A percentile compares a stretch with the other conserved stretches of the same genome.
Evolutionary conservation across 2,888 invertebrate species (phyloP).

Genomic region (Drosophila anomelani): DNA sequence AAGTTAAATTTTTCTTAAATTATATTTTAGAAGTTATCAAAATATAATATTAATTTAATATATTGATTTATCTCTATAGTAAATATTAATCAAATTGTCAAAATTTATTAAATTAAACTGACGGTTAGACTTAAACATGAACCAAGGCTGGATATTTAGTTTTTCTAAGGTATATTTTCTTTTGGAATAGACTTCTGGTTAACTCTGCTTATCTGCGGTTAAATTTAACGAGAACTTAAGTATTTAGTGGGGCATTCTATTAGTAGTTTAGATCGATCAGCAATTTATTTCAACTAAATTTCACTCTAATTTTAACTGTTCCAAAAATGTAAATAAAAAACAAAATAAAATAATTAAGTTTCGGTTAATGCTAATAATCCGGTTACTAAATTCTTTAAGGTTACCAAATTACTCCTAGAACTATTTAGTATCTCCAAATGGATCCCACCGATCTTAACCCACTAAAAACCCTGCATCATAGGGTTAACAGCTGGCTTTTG

Average conservation of each 20-base stretch:
- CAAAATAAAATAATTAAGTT: neutral
- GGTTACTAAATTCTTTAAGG: neutral
- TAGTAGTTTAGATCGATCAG: accelerated
- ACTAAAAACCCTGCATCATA: no score
- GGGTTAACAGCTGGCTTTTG: constrained; percentile 36
- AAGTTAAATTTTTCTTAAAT: neutral
- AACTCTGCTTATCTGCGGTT: neutral
- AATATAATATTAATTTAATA: neutral
- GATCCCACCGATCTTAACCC: neutral
- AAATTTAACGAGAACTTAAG: neutral
- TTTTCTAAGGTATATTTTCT: neutral
- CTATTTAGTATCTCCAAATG: no score
- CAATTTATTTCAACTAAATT: neutral
- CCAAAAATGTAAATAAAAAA: neutral
- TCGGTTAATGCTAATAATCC: neutral
- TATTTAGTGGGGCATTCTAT: neutral
- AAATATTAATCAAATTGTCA: neutral
- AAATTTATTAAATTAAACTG: neutral
- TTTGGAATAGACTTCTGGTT: neutral
- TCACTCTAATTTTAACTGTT: neutral
- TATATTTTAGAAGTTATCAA: neutral
- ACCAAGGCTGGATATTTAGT: neutral
- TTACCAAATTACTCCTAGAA: no score
- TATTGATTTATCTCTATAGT: neutral
- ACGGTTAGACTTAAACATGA: neutral